Percentiles rank a stretch among this genome's conserved stretches.
Evolutionary conservation across 2,797 vertebrate species (phyloP).

Genomic region (Sebastes flavidus): DNA sequence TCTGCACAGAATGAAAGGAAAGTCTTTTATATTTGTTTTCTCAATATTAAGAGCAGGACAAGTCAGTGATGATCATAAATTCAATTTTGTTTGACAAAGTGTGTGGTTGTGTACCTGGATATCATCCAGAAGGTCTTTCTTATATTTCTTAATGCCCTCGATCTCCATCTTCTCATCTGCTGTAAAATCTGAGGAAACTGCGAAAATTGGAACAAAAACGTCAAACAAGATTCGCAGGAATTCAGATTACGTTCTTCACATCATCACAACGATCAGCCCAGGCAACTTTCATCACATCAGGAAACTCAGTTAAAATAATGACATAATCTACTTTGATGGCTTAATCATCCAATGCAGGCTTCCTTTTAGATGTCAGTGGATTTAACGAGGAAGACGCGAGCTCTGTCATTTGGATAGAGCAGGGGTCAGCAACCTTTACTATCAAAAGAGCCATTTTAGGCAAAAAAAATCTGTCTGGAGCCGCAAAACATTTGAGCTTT

Average conservation of each 20-base stretch:
- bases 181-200: slow-evolving; percentile 77
- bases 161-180: slow-evolving; percentile 80
- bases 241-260: background rate
- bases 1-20: slow-evolving; percentile 57
- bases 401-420: accelerated
- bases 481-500: too few relatives aligned
- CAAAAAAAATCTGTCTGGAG: too few relatives aligned
- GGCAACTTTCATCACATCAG: background rate
- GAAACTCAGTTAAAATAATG: background rate
- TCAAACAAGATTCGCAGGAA: background rate
- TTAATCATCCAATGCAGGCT: background rate
- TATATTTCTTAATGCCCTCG: slow-evolving; percentile 78
- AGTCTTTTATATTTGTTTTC: background rate
- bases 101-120: slow-evolving; percentile 70
- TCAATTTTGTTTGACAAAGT: background rate
- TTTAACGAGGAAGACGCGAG: background rate
- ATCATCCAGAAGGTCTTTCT: slow-evolving; percentile 79
- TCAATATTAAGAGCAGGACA: background rate
- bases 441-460: too few relatives aligned
- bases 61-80: background rate
- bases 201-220: background rate
- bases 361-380: background rate
- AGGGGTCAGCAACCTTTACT: too few relatives aligned
- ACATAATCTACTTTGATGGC: background rate
- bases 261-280: background rate